Percentiles rank a stretch among this genome's conserved stretches.
These are phyloP conservation scores for Macaca mulatta DNA, from an alignment of 2,113 vertebrate species.

Conservation along the genomic window DNA sequence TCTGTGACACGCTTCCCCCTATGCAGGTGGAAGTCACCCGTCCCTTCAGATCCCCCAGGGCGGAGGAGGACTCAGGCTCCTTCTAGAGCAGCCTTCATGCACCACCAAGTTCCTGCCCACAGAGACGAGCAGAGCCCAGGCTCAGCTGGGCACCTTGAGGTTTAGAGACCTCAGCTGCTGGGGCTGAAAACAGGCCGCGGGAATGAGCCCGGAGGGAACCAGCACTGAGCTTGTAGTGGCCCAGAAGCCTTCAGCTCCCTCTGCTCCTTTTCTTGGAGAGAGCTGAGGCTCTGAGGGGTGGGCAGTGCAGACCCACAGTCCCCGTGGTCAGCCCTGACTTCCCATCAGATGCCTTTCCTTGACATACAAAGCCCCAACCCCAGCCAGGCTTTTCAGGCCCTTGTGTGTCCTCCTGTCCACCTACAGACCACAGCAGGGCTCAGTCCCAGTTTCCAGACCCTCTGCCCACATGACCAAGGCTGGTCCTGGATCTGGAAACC, in stretches of 20 bases:
- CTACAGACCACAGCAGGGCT: background rate
- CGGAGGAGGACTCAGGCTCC: background rate
- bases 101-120: background rate
- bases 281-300: background rate
- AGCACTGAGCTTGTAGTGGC: background rate
- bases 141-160: too few species aligned
- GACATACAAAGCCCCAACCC: background rate
- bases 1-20: accelerated
- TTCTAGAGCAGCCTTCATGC: background rate
- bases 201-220: background rate
- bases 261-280: background rate
- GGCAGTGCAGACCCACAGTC: too few species aligned
- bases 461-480: background rate
- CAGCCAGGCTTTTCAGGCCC: background rate
- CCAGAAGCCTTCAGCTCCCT: background rate
- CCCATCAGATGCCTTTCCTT: background rate
- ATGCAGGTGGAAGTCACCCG: accelerated
- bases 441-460: too few species aligned
- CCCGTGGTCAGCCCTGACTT: background rate
- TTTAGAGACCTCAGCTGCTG: accelerated
- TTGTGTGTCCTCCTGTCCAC: too few species aligned
- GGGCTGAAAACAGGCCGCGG: background rate
- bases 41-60: background rate
- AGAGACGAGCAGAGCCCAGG: background rate
- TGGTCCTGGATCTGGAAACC: background rate